phyloP scores from a whole-genome alignment of 2,113 vertebrate species.

The Gallinago paraguaiae region DNA sequence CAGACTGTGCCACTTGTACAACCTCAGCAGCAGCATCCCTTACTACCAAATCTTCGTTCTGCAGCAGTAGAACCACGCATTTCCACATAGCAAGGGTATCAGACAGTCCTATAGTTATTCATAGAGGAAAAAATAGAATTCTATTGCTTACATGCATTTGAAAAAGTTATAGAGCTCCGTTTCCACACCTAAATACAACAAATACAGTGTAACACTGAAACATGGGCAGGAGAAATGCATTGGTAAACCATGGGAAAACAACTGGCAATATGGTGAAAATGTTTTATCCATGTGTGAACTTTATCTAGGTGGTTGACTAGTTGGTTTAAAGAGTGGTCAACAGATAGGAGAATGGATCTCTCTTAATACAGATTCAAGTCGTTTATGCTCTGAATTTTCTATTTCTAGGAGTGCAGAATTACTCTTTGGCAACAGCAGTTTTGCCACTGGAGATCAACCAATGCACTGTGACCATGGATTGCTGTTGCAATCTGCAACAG shows the following conservation, averaged over 20 bases:
- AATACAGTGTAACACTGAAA: background rate
- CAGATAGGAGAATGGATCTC: background rate
- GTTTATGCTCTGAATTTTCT: background rate
- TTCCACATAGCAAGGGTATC: constrained; percentile 86
- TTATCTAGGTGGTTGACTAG: background rate
- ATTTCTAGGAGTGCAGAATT: background rate
- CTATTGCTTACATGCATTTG: background rate
- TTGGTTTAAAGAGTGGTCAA: background rate
- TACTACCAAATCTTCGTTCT: constrained; percentile 89
- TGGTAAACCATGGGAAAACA: background rate
- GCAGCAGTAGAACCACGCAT: constrained; percentile 85
- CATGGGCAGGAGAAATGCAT: background rate
- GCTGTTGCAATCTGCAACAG: background rate
- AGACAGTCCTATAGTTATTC: constrained; percentile 75
- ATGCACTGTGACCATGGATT: rapidly evolving
- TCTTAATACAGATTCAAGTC: background rate
- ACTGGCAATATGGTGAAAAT: background rate
- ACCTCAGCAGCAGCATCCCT: constrained; percentile 85
- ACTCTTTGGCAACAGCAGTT: background rate
- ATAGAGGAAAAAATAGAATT: background rate
- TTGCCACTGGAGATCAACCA: background rate
- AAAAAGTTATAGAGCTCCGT: background rate
- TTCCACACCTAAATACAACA: background rate
- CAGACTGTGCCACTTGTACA: constrained; percentile 72
- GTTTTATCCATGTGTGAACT: background rate